phyloP scores from a whole-genome alignment of 1,140 invertebrate species.

The Ephestia elutella region DNA sequence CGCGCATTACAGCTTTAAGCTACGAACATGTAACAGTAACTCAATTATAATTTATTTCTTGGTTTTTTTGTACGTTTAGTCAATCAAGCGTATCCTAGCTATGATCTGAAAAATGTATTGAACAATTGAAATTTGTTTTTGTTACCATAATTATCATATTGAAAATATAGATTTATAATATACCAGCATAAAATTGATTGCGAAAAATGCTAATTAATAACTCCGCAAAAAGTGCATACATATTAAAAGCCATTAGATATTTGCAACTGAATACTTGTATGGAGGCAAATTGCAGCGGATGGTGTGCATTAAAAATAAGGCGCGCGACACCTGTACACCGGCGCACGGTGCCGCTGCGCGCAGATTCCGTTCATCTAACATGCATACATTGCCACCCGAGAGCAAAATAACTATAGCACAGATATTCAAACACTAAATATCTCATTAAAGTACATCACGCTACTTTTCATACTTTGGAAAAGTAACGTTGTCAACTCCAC shows the following conservation, averaged over 20 bases:
- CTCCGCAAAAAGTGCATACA: background rate
- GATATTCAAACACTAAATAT: no score
- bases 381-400: slow-evolving; percentile 35
- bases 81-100: no score
- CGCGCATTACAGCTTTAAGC: background rate
- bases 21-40: slow-evolving; percentile 1
- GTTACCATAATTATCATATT: no score
- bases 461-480: no score
- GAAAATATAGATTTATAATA: no score
- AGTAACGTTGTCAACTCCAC: no score
- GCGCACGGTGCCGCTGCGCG: background rate
- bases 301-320: slow-evolving; percentile 53
- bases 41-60: slow-evolving; percentile 1
- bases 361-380: slow-evolving; percentile 39
- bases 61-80: no score
- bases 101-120: no score
- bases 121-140: no score
- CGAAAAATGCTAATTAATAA: no score
- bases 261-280: slow-evolving; percentile 5
- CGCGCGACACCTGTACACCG: slow-evolving; percentile 44
- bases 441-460: no score
- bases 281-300: slow-evolving; percentile 29
- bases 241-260: slow-evolving; percentile 7
- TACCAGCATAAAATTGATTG: no score
- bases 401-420: background rate